Percentiles rank a stretch among this genome's conserved stretches.
phyloP scores from a whole-genome alignment of 2,888 invertebrate genomes.

The Spialia ferax region DNA sequence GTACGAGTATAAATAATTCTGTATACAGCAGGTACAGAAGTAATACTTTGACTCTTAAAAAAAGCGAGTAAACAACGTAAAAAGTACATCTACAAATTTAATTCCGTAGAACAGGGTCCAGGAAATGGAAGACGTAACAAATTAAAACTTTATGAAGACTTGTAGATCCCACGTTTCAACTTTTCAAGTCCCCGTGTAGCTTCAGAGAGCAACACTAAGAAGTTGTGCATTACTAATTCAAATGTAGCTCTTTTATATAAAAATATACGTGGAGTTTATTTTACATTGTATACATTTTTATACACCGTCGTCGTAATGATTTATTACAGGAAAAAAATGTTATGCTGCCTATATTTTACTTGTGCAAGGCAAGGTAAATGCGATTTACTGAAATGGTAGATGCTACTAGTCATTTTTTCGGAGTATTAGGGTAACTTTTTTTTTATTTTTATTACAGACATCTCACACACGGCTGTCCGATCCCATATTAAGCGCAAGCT shows the following conservation, averaged over 20 bases:
- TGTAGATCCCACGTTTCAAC: slow-evolving; percentile 1
- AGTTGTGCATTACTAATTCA: slow-evolving; percentile 8
- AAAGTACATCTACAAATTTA: not conserved
- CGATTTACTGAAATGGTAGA: no score
- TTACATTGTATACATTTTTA: slow-evolving; percentile 5
- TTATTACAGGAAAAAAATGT: not conserved
- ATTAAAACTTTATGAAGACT: slow-evolving; percentile 8
- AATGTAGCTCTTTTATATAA: not conserved
- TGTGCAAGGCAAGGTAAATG: no score
- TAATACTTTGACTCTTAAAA: not conserved
- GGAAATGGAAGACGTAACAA: slow-evolving; percentile 4
- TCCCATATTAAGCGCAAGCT: no score
- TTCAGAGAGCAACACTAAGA: not conserved
- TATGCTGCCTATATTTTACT: not conserved
- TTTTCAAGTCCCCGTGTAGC: not conserved
- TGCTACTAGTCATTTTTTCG: no score
- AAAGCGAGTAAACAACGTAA: not conserved
- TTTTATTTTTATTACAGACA: no score
- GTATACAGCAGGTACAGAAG: no score
- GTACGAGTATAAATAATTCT: no score
- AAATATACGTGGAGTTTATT: not conserved
- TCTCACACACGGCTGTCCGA: no score
- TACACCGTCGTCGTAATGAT: not conserved
- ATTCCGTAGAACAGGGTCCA: not conserved
- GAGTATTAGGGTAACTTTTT: no score